Evolutionary conservation across 2,888 invertebrate genomes (phyloP), one percentile per base, ranked within the genome.

Genomic region (Melanchra persicariae): DNA sequence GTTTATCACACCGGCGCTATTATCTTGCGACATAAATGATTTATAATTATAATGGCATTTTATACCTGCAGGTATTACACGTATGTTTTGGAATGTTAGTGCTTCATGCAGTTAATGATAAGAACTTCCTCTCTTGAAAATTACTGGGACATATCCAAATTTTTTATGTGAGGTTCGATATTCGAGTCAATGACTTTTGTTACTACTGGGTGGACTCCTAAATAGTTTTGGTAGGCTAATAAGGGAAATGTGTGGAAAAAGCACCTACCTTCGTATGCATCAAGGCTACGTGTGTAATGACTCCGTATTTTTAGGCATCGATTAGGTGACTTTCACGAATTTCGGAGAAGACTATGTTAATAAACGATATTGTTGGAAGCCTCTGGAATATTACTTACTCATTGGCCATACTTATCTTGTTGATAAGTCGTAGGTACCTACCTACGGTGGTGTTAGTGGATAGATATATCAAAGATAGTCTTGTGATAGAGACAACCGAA

Each of bases 11-110:
- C 67, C 70, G 79, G 73, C 79, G 57, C 52, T 84, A 84, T 90
- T 92, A 93, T 93, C 91, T 79, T 82, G 85, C 79, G 73, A 79
- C 87, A 86, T 89, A 90, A 88, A 91, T 89, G 86, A 88, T 87
- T 89, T 89, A 90, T 90, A 87, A 88, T 90, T 88, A 86, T 86
- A 84, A 84, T 74, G 82, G 69, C 51, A 81, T 85, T 84, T 67
- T 79, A 60, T 77, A 84, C 80, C 75, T 82, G 73, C 55, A 73
- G 51, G 51, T 70, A 69, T 81, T 78, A 79, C 75, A 63, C 54
- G 40, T 62, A 68, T 54, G 51, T 60, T 59, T 67, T 69, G 66
- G 70, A 76, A 78, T 82, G 74, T 67, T 15, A 26, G 49, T 59
- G 54, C 43, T 71, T 68, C 17, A 62, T 65, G 52, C 59, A 59